Conservation (phyloP, 1,140 invertebrate species). For the Cydia pomonella region DNA sequence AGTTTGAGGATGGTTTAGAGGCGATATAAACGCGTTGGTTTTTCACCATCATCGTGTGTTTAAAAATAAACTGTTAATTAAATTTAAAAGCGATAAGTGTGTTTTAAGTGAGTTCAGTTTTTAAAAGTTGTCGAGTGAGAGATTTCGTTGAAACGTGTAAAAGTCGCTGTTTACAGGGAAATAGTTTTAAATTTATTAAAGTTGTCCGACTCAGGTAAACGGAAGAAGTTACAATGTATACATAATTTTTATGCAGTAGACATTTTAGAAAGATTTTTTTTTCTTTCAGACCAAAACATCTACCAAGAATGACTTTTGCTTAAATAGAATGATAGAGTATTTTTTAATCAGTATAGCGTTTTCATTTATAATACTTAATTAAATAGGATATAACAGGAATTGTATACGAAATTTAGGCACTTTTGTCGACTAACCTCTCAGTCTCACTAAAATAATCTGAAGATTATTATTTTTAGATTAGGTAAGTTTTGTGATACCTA, state of each 20-base stretch:
- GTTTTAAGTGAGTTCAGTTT: constrained; percentile 12
- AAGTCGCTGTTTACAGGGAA: neutral
- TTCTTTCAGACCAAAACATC: too few species aligned
- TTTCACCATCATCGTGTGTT: constrained; percentile 18
- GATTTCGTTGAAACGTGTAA: neutral
- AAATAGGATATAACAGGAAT: too few species aligned
- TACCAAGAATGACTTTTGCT: too few species aligned
- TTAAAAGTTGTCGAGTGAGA: neutral
- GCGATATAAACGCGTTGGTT: constrained; percentile 25
- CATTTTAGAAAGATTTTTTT: neutral
- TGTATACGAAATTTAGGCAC: too few species aligned
- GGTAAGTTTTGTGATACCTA: too few species aligned
- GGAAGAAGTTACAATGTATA: neutral
- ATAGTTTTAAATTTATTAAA: neutral
- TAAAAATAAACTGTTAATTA: constrained; percentile 28
- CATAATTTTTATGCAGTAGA: neutral
- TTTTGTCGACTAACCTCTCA: too few species aligned
- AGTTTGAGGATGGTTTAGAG: constrained; percentile 34
- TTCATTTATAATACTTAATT: too few species aligned
- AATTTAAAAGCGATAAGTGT: neutral
- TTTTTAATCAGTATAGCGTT: too few species aligned
- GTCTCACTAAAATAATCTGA: too few species aligned
- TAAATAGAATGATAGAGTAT: too few species aligned
- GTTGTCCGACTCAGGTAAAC: neutral
- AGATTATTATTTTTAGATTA: too few species aligned